A percentile compares a stretch with the other conserved stretches of the same genome.
Conservation (phyloP, 2,797 vertebrate genomes). For the Molossus molossus region DNA sequence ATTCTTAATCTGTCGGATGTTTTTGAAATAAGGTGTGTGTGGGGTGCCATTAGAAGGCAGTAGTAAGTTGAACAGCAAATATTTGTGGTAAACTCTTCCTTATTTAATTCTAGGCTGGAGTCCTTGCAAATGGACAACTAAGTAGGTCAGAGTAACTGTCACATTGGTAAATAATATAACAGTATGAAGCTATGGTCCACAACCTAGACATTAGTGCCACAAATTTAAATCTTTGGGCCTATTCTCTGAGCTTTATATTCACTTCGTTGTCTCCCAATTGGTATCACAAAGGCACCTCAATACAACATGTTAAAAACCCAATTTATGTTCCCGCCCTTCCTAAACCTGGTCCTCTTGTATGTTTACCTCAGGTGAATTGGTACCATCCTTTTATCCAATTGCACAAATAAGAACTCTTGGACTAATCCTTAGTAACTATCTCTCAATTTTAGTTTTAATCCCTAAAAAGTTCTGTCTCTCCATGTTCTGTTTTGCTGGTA, state of each 20-base stretch:
- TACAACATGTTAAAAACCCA: not conserved
- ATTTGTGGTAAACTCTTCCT: not conserved
- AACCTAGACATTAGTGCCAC: not conserved
- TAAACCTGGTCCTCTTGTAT: not conserved
- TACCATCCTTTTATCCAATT: not conserved
- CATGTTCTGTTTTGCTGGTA: not conserved
- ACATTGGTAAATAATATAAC: no score
- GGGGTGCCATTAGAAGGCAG: not conserved
- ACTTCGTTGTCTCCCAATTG: not conserved
- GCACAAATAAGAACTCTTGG: not conserved
- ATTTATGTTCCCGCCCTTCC: not conserved
- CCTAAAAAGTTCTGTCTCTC: not conserved
- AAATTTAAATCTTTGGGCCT: not conserved
- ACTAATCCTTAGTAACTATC: not conserved
- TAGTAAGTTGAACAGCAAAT: not conserved
- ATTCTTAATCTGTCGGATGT: not conserved
- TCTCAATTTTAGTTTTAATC: not conserved
- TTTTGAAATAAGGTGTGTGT: not conserved
- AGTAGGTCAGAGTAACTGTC: not conserved
- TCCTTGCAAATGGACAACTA: not conserved
- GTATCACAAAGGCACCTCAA: not conserved
- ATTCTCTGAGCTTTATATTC: not conserved
- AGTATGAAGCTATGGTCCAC: not conserved
- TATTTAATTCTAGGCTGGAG: not conserved
- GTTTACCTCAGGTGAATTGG: not conserved